Evolutionary conservation across 2,888 invertebrate species (phyloP).

Genomic region (Tipula helvola): DNA sequence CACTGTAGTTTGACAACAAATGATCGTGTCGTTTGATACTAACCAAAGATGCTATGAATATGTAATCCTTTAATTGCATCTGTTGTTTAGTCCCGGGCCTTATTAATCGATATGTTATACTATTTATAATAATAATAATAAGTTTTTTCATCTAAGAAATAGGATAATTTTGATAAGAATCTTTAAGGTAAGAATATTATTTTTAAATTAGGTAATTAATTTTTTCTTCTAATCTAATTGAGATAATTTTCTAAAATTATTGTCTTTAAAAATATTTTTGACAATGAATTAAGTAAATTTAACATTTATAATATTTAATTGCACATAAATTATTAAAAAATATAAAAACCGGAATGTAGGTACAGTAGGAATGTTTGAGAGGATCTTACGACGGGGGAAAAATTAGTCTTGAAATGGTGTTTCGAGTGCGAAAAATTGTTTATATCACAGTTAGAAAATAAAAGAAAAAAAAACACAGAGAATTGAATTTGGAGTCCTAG

Average conservation of each 20-base stretch:
- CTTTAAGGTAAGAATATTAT: neutral
- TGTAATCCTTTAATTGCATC: too few relatives aligned
- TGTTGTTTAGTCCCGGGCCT: too few relatives aligned
- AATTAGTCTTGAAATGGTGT: neutral
- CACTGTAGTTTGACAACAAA: too few relatives aligned
- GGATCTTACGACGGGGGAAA: neutral
- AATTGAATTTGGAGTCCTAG: neutral
- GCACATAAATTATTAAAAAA: neutral
- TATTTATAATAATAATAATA: neutral
- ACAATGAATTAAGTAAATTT: neutral
- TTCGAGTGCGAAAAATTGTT: neutral
- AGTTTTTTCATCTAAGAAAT: neutral
- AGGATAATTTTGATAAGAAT: neutral
- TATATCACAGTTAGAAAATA: neutral
- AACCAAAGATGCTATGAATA: too few relatives aligned
- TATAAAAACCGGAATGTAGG: neutral
- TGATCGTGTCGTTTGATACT: too few relatives aligned
- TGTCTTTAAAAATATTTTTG: slow-evolving; percentile 4
- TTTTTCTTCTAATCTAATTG: neutral
- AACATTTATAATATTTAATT: neutral
- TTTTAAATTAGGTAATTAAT: neutral
- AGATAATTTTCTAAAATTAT: neutral
- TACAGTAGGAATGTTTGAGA: neutral
- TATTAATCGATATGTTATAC: too few relatives aligned
- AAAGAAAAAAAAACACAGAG: neutral